phyloP scores from a whole-genome alignment of 2,797 vertebrate species.

The Girardinus metallicus region DNA sequence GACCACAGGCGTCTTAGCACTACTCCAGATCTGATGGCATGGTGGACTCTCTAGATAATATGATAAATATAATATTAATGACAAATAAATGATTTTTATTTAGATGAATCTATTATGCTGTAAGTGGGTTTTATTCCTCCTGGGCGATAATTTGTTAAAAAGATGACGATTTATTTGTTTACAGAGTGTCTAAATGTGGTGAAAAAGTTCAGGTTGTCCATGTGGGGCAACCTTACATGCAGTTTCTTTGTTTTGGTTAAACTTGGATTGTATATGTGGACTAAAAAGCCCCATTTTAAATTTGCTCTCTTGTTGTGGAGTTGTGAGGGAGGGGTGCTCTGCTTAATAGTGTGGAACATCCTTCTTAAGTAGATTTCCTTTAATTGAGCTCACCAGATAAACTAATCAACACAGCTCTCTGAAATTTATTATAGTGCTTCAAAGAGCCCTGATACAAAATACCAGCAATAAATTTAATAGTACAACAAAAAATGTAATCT shows the following conservation, averaged over 20 bases:
- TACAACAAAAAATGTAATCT: too few species aligned
- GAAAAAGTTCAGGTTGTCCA: not conserved
- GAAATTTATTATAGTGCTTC: too few species aligned
- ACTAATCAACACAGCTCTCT: too few species aligned
- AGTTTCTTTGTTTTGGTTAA: not conserved
- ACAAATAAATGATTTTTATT: conserved; percentile 84
- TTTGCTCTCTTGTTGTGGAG: not conserved
- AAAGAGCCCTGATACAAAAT: too few species aligned
- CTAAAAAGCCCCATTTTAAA: not conserved
- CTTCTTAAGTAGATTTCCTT: too few species aligned
- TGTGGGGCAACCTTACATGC: not conserved
- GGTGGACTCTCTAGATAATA: conserved; percentile 79
- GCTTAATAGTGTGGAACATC: too few species aligned
- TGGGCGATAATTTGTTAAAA: conserved; percentile 11
- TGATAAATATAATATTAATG: conserved; percentile 74
- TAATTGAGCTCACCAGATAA: too few species aligned
- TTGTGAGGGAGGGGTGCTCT: too few species aligned
- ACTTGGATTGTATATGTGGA: not conserved
- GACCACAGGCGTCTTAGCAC: conserved; percentile 72
- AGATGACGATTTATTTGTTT: not conserved
- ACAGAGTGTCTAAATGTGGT: not conserved
- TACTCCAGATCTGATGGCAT: conserved; percentile 78
- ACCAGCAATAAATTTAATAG: too few species aligned
- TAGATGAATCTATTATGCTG: conserved; percentile 63
- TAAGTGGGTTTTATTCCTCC: not conserved